phyloP scores from a whole-genome alignment of 2,113 vertebrate genomes.

The Petrocephalus zakoni region DNA sequence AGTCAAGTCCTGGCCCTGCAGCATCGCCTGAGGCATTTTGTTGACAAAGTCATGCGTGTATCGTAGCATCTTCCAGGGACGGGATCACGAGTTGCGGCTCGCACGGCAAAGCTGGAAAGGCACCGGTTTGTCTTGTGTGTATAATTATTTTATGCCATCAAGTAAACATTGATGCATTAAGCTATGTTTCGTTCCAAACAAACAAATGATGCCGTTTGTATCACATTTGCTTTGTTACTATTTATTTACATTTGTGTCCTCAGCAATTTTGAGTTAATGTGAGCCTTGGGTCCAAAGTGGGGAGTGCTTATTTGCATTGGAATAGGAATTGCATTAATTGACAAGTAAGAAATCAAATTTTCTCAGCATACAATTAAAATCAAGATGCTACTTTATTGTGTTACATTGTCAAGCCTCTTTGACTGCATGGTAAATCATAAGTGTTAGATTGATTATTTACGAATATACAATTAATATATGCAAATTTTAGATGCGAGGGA shows the following conservation, averaged over 20 bases:
- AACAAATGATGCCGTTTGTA: neutral
- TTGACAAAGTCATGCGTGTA: neutral
- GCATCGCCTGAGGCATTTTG: constrained; percentile 7
- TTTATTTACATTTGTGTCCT: constrained; percentile 50
- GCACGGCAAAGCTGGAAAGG: neutral
- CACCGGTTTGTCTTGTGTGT: neutral
- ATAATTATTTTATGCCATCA: neutral
- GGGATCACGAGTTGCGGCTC: neutral
- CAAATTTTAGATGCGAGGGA: neutral
- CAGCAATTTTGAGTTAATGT: constrained; percentile 55
- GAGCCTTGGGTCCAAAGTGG: constrained; percentile 49
- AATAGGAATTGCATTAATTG: constrained; percentile 44
- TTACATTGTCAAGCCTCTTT: constrained; percentile 32
- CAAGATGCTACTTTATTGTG: constrained; percentile 43
- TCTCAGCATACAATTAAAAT: constrained; percentile 41
- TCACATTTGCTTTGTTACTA: constrained; percentile 24
- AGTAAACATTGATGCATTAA: neutral
- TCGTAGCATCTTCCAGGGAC: neutral
- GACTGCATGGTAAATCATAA: constrained; percentile 37
- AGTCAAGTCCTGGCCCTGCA: neutral
- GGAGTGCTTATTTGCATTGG: constrained; percentile 55
- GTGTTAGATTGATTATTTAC: neutral
- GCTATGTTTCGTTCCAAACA: neutral
- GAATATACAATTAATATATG: neutral
- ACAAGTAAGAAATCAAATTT: constrained; percentile 41